Evolutionary conservation across 1,140 invertebrate genomes (phyloP).

Genomic region (Drusus annulatus): DNA sequence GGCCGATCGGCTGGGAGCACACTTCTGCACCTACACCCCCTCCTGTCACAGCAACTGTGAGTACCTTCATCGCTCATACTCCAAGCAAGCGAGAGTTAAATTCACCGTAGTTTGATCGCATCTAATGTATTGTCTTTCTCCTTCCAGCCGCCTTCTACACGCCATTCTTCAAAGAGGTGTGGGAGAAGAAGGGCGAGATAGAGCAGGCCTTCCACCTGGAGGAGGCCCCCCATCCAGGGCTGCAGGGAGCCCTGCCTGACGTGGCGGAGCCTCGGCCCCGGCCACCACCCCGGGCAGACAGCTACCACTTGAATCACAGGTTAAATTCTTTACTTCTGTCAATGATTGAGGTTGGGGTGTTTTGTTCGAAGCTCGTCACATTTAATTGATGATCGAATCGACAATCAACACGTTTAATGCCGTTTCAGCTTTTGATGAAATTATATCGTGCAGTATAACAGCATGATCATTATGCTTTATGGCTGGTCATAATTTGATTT

Average conservation of each 20-base stretch:
- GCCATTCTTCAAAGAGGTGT: constrained; percentile 96
- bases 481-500: no score
- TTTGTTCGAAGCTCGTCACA: no score
- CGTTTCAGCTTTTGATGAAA: no score
- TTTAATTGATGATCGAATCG: no score
- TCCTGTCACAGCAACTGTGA: constrained; percentile 88
- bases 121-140: no score
- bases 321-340: constrained; percentile 54
- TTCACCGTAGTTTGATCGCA: no score
- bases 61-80: constrained; percentile 56
- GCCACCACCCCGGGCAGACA: constrained; percentile 80
- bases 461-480: no score
- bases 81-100: no score
- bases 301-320: constrained; percentile 81
- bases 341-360: no score
- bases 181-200: constrained; percentile 96
- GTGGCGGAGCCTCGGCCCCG: constrained; percentile 71
- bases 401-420: no score
- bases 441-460: no score
- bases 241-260: constrained; percentile 68
- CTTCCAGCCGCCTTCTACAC: constrained; percentile 92
- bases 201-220: constrained; percentile 94
- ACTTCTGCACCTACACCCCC: constrained; percentile 91
- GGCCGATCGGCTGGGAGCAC: constrained; percentile 92
- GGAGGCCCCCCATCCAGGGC: constrained; percentile 74